Evolutionary conservation across 2,113 vertebrate genomes (phyloP).

Genomic region (Clarias macrocephalus): DNA sequence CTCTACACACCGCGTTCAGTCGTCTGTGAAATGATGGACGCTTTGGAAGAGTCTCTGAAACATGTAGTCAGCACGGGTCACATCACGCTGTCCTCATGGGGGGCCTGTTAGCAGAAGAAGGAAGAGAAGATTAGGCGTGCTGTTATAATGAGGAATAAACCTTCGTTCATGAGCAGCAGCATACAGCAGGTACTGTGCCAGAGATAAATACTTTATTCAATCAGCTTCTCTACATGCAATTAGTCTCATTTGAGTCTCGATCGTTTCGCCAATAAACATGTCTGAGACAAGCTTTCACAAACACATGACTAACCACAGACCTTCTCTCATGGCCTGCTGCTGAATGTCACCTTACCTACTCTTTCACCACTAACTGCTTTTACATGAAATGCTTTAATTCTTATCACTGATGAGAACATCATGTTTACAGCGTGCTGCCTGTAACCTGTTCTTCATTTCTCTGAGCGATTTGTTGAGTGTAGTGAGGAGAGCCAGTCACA

Average conservation of each 20-base stretch:
- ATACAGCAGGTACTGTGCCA: background rate
- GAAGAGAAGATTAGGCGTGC: constrained; percentile 11
- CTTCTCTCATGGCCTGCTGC: background rate
- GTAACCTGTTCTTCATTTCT: background rate
- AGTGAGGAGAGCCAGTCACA: background rate
- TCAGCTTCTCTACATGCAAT: background rate
- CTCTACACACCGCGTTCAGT: background rate
- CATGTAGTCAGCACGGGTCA: background rate
- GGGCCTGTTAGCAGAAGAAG: constrained; percentile 19
- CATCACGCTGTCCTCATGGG: constrained; percentile 12
- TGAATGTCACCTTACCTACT: background rate
- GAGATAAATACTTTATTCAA: background rate
- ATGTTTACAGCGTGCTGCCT: background rate
- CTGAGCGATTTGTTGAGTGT: background rate
- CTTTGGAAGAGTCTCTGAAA: constrained; percentile 12
- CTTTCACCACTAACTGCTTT: background rate
- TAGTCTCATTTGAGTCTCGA: background rate
- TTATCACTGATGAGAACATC: background rate
- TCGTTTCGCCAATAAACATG: background rate
- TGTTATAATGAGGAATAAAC: constrained; percentile 9
- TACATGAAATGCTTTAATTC: background rate
- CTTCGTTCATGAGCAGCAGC: background rate
- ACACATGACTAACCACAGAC: background rate
- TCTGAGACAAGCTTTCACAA: background rate
- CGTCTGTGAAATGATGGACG: constrained; percentile 29